Base-by-base conservation (phyloP, 1,140 invertebrate species). In the Zeugodacus cucurbitae region DNA sequence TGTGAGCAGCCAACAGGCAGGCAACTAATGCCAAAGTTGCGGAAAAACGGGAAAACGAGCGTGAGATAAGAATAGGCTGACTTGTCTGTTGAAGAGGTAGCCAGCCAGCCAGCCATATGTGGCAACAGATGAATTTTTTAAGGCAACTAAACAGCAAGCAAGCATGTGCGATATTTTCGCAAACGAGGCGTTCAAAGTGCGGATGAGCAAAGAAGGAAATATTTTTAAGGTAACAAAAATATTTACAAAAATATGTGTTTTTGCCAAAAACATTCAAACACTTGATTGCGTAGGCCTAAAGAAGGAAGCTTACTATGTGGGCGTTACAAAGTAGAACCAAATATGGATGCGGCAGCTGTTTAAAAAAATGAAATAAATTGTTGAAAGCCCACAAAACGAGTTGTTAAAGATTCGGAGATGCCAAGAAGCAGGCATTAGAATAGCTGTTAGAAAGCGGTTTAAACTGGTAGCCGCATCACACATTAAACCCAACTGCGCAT, bases 71-170 rank as follows among this genome's bases (percentile, higher is more conserved):
- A 74, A 74, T 74, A 74, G 70, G 70, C 70, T 74, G 67, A 22
- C 17, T 20, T n/a, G 57, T 22, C 8, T 58, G 58, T 22, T 62
- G 26, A 17, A 26, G n/a, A 6, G 8, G 70, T 7, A 29, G 70
- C 37, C 20, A 29, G 70, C 37, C 17, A 44, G 70, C n/a, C 34
- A n/a, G 20, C 32, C 70, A 74, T 22, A 74, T 74, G 70, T 41
- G 70, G 70, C 70, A 74, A 74, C 70, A 74, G 22, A 74, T 74
- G 37, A 74, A 74, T 41, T 74, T 41, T 74, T 37, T 44, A 37
- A 74, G 32, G 8, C 70, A 41, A 7, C 17, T 1, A 37, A 70
- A 14, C 26, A 26, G 20, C 10, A 74, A 74, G 20, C 22, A 41
- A 37, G 11, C 3, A 8, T 32, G 14, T 70, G 64, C 20, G 64